Evolutionary conservation across 2,797 vertebrate species (phyloP), one percentile per base, ranked within the genome.

Genomic region (Arctocebus calabarensis): DNA sequence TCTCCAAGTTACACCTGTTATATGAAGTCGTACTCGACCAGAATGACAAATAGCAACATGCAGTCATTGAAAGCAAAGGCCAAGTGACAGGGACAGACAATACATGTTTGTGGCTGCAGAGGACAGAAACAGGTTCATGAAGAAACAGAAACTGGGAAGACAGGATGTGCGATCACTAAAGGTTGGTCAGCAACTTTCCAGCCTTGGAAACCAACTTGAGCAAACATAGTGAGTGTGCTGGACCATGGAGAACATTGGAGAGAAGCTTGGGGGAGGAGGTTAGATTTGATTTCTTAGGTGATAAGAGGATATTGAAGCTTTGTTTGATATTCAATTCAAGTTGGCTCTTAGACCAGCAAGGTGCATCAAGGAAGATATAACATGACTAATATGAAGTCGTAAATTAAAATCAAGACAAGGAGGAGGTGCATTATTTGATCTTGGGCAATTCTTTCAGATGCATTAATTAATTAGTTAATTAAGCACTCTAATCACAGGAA

Each of bases 401-500:
- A 82, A 27, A 81, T 62, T 81, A 74, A 93, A 86, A 52, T 84
- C n/a, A 61, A 87, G 32, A 23, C 37, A 82, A 10, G 57, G 55
- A 68, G 13, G 14, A 52, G 1, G 13, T 9, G 0, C 3, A 25
- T 34, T 48, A 9, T 40, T 43, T 66, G n/a, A 13, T 20, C 43
- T 79, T 84, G 7, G 55, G 45, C 4, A 34, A 45, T 74, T 3
- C 23, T 37, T 34, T 91, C 25, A 86, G 25, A 12, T 61, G 29
- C 25, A 40, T 73, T 87, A 59, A 34, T 84, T 68, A 66, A 90
- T 78, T 90, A 66, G 25, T 82, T 20, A 40, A 95, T 83, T 71
- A 66, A 57, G 5, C 73, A 17, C 7, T 66, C 12, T 91, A 19
- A 81, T 29, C 62, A 79, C n/a, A 70, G 32, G 12, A 68, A 90